These are phyloP conservation scores for Kobus ellipsiprymnus DNA, from an alignment of 2,113 vertebrate species.

Conservation along the genomic window DNA sequence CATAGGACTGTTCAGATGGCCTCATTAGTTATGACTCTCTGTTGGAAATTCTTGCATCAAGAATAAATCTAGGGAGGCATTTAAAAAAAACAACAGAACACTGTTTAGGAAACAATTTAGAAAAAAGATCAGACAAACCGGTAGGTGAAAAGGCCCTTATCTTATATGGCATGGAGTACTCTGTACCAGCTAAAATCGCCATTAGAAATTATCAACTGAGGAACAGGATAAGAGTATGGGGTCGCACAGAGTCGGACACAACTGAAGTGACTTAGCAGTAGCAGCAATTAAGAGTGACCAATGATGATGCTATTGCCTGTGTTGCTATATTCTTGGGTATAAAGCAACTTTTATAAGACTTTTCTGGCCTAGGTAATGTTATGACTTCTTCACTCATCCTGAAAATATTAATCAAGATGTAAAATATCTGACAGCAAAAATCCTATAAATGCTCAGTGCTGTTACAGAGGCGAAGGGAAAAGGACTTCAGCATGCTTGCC, in stretches of 20 bases:
- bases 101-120: not conserved
- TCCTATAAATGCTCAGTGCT: constrained; percentile 62
- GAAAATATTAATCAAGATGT: constrained; percentile 77
- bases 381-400: constrained; percentile 54
- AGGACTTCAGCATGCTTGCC: not conserved
- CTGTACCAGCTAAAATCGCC: not conserved
- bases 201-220: not conserved
- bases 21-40: not conserved
- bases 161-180: not conserved
- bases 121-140: not conserved
- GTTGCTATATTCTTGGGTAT: constrained; percentile 71
- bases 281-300: constrained; percentile 40
- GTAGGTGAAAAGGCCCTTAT: not conserved
- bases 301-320: constrained; percentile 14
- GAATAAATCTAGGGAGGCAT: not conserved
- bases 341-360: constrained; percentile 74
- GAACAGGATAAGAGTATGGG: not conserved
- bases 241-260: too few species aligned
- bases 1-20: not conserved
- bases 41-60: not conserved
- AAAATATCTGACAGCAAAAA: constrained; percentile 68
- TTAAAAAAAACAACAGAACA: not conserved
- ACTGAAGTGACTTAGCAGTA: too few species aligned
- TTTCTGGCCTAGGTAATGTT: constrained; percentile 69
- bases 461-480: not conserved